phyloP scores from a whole-genome alignment of 2,797 vertebrate genomes.

The Gymnothorax reevesii region DNA sequence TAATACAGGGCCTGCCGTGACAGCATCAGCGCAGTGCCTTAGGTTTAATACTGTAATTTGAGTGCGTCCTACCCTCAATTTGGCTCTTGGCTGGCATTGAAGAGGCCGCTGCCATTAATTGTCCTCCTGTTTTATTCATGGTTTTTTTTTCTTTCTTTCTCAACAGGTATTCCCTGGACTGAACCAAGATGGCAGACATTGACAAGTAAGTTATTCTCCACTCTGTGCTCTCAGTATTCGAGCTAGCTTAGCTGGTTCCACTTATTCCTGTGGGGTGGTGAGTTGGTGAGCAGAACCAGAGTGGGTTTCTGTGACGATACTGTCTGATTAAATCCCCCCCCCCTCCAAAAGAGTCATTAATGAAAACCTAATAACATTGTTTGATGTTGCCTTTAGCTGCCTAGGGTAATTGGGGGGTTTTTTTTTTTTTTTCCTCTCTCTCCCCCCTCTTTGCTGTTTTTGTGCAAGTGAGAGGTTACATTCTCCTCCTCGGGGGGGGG shows the following conservation, averaged over 20 bases:
- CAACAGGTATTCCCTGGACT: constrained; percentile 70
- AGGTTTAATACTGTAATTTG: not conserved
- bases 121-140: constrained; percentile 34
- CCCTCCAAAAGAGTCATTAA: no score
- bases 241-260: no score
- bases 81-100: not conserved
- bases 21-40: not conserved
- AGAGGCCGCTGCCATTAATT: not conserved
- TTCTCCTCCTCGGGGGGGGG: not conserved
- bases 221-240: no score
- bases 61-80: not conserved
- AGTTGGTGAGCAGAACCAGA: no score
- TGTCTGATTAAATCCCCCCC: no score
- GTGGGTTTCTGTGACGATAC: no score
- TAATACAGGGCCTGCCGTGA: not conserved
- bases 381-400: no score
- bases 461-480: not conserved
- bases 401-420: no score
- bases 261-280: no score
- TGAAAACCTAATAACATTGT: no score
- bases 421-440: no score
- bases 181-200: constrained; percentile 88
- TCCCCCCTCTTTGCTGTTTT: not conserved
- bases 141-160: constrained; percentile 36
- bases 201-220: constrained; percentile 88